Percentiles rank a stretch among this genome's conserved stretches.
Conservation (phyloP, 2,888 invertebrate genomes). For the Xestia rhomboidea region DNA sequence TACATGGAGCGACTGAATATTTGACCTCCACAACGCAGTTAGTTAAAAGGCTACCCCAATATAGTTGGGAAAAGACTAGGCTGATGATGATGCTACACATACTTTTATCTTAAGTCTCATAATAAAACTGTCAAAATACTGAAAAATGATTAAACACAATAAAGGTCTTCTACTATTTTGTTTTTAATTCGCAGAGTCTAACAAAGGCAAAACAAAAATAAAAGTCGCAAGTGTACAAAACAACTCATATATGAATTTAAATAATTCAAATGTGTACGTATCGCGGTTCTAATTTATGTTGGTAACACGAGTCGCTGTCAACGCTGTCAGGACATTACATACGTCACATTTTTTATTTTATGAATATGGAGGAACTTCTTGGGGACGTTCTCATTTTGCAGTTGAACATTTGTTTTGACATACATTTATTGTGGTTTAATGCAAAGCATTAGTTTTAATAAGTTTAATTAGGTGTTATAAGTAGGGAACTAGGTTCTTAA, state of each 20-base stretch:
- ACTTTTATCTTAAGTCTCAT: not conserved
- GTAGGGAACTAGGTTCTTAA: not conserved
- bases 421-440: not conserved
- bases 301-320: constrained; percentile 21
- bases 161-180: not conserved
- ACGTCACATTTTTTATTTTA: constrained; percentile 45
- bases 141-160: not conserved
- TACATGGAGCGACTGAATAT: no score
- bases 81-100: no score
- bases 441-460: not conserved
- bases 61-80: not conserved
- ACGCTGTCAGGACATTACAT: constrained; percentile 12
- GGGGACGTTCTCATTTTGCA: constrained; percentile 8
- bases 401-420: constrained; percentile 2
- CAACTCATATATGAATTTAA: constrained; percentile 30
- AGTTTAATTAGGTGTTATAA: not conserved
- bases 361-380: constrained; percentile 43
- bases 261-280: constrained; percentile 52
- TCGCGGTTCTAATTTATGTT: constrained; percentile 42
- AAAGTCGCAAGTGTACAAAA: constrained; percentile 1
- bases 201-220: not conserved
- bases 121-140: not conserved
- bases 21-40: no score
- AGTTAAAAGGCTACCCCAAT: not conserved
- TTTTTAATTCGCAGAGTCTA: not conserved